A percentile compares a stretch with the other conserved stretches of the same genome.
Evolutionary conservation across 1,140 invertebrate genomes (phyloP).

Genomic region (Phymorhynchus buccinoides): DNA sequence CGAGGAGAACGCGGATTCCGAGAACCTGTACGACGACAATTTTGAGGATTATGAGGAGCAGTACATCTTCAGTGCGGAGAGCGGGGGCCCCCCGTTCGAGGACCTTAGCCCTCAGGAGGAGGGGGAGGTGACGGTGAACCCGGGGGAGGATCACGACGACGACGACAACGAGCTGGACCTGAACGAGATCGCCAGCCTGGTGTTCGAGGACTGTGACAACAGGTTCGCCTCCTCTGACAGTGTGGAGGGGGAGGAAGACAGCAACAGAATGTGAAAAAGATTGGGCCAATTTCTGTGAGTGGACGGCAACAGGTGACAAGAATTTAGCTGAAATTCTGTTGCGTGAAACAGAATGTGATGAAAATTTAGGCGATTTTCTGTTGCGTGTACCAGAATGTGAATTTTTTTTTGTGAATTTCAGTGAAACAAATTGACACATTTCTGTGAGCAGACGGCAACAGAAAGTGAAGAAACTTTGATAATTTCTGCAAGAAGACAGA

Average conservation of each 20-base stretch:
- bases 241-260: constrained; percentile 43
- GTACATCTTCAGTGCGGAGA: constrained; percentile 61
- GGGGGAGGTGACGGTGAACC: constrained; percentile 51
- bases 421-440: too few species aligned
- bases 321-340: too few species aligned
- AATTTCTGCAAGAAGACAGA: too few species aligned
- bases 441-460: too few species aligned
- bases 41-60: constrained; percentile 69
- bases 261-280: not conserved
- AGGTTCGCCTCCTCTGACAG: constrained; percentile 40
- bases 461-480: too few species aligned
- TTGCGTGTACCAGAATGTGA: too few species aligned
- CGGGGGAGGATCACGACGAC: too few species aligned
- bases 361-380: too few species aligned
- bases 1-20: constrained; percentile 65
- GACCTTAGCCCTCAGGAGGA: constrained; percentile 52
- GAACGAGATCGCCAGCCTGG: constrained; percentile 45
- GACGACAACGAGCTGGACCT: constrained; percentile 60
- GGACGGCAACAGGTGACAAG: too few species aligned
- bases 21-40: constrained; percentile 69
- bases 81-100: constrained; percentile 59
- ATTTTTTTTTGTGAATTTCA: too few species aligned
- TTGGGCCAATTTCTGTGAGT: too few species aligned
- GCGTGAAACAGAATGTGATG: too few species aligned
- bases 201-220: constrained; percentile 45